Evolutionary conservation across 2,888 invertebrate genomes (phyloP).

Genomic region (Meiosimyza decipiens): DNA sequence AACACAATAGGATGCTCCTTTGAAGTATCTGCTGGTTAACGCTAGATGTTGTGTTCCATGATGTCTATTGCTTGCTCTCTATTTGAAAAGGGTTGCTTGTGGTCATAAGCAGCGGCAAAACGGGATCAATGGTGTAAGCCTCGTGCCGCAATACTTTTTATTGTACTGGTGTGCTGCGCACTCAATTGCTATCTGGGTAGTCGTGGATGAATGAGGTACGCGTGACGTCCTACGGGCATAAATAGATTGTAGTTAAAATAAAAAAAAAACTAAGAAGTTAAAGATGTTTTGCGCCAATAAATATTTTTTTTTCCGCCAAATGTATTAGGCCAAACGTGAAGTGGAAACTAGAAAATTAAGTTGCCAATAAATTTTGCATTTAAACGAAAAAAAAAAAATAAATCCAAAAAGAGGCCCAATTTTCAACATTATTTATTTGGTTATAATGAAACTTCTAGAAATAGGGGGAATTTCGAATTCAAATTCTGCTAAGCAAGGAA

Average conservation of each 20-base stretch:
- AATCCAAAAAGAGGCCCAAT: too few species aligned
- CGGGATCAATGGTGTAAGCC: constrained; percentile 26
- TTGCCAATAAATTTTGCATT: too few species aligned
- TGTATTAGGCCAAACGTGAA: too few species aligned
- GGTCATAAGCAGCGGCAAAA: constrained; percentile 21
- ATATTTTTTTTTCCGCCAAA: too few species aligned
- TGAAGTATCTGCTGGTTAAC: not conserved
- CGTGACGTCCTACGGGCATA: constrained; percentile 67
- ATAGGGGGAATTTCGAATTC: too few species aligned
- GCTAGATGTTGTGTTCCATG: not conserved
- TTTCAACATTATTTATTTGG: too few species aligned
- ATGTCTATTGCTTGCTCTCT: not conserved
- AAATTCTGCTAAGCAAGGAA: too few species aligned
- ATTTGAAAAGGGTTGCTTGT: constrained; percentile 20
- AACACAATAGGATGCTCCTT: too few species aligned
- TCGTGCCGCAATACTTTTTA: constrained; percentile 18
- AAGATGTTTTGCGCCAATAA: constrained; percentile 17
- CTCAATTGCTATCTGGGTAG: constrained; percentile 24
- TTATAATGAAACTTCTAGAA: too few species aligned
- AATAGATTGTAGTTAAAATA: constrained; percentile 28
- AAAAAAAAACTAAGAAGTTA: not conserved
- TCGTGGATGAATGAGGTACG: constrained; percentile 59
- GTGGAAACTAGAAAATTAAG: too few species aligned
- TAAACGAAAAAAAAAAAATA: too few species aligned
- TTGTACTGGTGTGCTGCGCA: not conserved